A percentile compares a stretch with the other conserved stretches of the same genome.
Evolutionary conservation across 1,140 invertebrate species (phyloP).

Genomic region (Cheumatopsyche charites): DNA sequence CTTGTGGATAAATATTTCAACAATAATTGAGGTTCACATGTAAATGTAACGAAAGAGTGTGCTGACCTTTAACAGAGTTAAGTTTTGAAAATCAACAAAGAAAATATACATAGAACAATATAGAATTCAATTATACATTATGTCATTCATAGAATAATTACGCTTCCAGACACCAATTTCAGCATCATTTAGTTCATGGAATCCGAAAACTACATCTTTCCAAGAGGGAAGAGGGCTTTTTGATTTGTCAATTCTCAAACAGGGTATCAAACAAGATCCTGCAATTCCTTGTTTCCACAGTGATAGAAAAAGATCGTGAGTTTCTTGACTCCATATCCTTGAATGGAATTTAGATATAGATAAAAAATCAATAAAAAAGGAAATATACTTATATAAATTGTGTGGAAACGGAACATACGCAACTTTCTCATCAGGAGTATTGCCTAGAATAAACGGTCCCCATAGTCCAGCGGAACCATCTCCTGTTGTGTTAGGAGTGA

Average conservation of each 20-base stretch:
- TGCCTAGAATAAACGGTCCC: conserved; percentile 69
- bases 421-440: conserved; percentile 65
- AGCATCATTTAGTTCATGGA: conserved; percentile 55
- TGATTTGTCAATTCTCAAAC: conserved; percentile 57
- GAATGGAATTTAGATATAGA: conserved; percentile 32
- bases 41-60: conserved; percentile 65
- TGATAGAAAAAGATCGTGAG: conserved; percentile 65
- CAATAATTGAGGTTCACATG: conserved; percentile 64
- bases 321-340: conserved; percentile 69
- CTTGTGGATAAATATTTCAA: conserved; percentile 67
- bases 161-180: conserved; percentile 56
- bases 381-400: not conserved
- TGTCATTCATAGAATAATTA: conserved; percentile 18
- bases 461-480: conserved; percentile 80
- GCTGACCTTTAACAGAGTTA: conserved; percentile 60
- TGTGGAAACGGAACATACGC: conserved; percentile 57
- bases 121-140: not conserved
- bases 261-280: conserved; percentile 67
- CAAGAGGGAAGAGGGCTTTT: conserved; percentile 55
- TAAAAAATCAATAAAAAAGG: not conserved
- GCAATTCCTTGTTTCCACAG: conserved; percentile 67
- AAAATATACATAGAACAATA: not conserved
- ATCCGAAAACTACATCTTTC: conserved; percentile 66
- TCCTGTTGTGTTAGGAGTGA: conserved; percentile 76
- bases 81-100: not conserved